Conservation (phyloP, 1,140 invertebrate genomes). For the Drosophila repleta region DNA sequence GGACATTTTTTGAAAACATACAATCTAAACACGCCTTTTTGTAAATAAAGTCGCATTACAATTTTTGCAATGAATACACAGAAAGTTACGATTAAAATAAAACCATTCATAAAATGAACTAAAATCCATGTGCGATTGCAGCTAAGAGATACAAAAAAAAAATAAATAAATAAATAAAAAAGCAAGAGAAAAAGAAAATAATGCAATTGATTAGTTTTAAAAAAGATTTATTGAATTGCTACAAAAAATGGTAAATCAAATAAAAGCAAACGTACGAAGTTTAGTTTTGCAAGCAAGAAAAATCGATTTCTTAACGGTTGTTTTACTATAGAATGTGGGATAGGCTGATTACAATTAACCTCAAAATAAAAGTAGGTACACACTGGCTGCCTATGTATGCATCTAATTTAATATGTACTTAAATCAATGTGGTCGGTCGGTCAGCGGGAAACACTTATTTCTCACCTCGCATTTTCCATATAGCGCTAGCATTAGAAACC, state of each 20-base stretch:
- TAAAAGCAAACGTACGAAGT: slow-evolving; percentile 68
- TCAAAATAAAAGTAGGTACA: background rate
- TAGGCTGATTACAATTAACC: background rate
- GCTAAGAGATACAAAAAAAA: slow-evolving; percentile 17
- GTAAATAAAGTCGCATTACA: slow-evolving; percentile 72
- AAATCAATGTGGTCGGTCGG: too few relatives aligned
- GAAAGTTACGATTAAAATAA: slow-evolving; percentile 42
- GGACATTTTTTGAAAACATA: slow-evolving; percentile 37
- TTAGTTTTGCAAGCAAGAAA: slow-evolving; percentile 74
- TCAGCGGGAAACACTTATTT: background rate
- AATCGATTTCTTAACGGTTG: slow-evolving; percentile 27
- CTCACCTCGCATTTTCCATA: slow-evolving; percentile 20
- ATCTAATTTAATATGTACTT: too few relatives aligned
- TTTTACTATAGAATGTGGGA: slow-evolving; percentile 33
- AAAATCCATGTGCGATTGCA: slow-evolving; percentile 63
- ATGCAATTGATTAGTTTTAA: slow-evolving; percentile 76
- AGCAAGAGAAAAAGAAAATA: slow-evolving; percentile 22
- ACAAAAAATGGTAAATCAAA: slow-evolving; percentile 54
- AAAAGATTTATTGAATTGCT: slow-evolving; percentile 67
- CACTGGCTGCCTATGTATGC: background rate
- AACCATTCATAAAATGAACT: slow-evolving; percentile 76
- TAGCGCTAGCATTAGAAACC: slow-evolving; percentile 15
- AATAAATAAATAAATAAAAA: too few relatives aligned
- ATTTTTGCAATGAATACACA: slow-evolving; percentile 41
- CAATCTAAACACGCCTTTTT: slow-evolving; percentile 60